Percentiles rank a stretch among this genome's conserved stretches.
Evolutionary conservation across 1,140 invertebrate species (phyloP).

Genomic region (Lerema accius): DNA sequence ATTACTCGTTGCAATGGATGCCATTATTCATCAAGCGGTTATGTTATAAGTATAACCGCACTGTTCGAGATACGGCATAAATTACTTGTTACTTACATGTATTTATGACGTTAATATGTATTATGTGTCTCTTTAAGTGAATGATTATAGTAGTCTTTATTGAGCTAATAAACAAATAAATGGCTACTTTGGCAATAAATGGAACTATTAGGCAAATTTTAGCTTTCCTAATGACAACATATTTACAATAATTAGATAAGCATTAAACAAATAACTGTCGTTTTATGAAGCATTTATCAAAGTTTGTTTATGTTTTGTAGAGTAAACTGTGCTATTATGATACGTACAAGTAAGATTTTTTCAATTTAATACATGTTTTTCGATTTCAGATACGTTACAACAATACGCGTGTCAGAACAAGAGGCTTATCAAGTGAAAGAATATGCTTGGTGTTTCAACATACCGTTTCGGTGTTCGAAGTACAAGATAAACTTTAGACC

Average conservation of each 20-base stretch:
- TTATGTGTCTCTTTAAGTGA: not conserved
- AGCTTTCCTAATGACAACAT: no score
- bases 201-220: no score
- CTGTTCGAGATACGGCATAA: not conserved
- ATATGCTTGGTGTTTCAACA: slow-evolving; percentile 91
- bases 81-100: not conserved
- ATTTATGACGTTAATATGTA: slow-evolving; percentile 7
- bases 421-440: slow-evolving; percentile 92
- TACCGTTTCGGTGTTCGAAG: slow-evolving; percentile 93
- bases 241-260: no score
- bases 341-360: no score
- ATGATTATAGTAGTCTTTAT: slow-evolving; percentile 12
- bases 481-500: slow-evolving; percentile 90
- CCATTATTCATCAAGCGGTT: slow-evolving; percentile 12
- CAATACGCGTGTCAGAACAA: slow-evolving; percentile 88
- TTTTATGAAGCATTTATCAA: no score
- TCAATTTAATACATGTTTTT: slow-evolving; percentile 9
- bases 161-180: not conserved
- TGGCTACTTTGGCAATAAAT: no score
- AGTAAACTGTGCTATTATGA: no score
- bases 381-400: slow-evolving; percentile 86
- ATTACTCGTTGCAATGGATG: slow-evolving; percentile 37
- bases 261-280: no score
- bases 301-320: no score
- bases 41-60: slow-evolving; percentile 9